phyloP scores from a whole-genome alignment of 2,113 vertebrate genomes.

The Silurus meridionalis region DNA sequence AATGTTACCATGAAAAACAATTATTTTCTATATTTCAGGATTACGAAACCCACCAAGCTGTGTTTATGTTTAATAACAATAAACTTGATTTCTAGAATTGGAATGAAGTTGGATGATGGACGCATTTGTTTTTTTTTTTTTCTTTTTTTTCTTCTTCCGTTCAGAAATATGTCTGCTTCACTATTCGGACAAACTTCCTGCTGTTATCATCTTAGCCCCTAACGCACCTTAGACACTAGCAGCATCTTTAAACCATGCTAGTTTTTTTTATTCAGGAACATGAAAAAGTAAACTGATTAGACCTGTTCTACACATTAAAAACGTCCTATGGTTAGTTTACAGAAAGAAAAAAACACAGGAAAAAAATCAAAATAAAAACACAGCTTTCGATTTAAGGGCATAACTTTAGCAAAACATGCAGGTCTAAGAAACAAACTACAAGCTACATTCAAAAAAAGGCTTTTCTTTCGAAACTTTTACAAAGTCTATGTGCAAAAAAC shows the following conservation, averaged over 20 bases:
- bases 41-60: slow-evolving; percentile 26
- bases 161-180: slow-evolving; percentile 77
- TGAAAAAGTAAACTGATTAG: slow-evolving; percentile 74
- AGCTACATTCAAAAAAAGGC: slow-evolving; percentile 72
- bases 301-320: slow-evolving; percentile 69
- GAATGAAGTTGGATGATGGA: slow-evolving; percentile 51
- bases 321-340: slow-evolving; percentile 82
- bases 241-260: slow-evolving; percentile 83
- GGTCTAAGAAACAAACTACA: slow-evolving; percentile 81
- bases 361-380: slow-evolving; percentile 57
- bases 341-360: slow-evolving; percentile 61
- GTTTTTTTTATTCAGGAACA: slow-evolving; percentile 67
- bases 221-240: slow-evolving; percentile 72
- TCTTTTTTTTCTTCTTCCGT: slow-evolving; percentile 62
- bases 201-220: slow-evolving; percentile 64
- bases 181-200: slow-evolving; percentile 63
- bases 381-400: slow-evolving; percentile 82
- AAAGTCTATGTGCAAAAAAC: slow-evolving; percentile 59
- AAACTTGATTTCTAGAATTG: background rate
- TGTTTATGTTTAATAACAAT: background rate
- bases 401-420: slow-evolving; percentile 99
- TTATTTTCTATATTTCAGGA: background rate
- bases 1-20: background rate
- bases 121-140: slow-evolving; percentile 73
- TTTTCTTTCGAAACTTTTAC: slow-evolving; percentile 61